Conservation (phyloP, 2,113 vertebrate species). For the Dipodomys ordii region DNA sequence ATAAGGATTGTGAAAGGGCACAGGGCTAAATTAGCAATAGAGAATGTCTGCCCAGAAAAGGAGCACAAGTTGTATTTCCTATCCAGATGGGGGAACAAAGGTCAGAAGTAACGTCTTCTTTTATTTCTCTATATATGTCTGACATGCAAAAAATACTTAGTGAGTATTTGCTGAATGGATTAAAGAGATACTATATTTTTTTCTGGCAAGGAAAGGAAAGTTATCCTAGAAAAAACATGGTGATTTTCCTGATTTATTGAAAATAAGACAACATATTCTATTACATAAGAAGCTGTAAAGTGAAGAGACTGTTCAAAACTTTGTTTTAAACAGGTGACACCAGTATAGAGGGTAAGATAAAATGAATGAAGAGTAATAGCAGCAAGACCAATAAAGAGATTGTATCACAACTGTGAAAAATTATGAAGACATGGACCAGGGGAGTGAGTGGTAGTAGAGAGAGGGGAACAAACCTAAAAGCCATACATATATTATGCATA, state of each 20-base stretch:
- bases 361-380: constrained; percentile 11
- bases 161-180: constrained; percentile 32
- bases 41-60: background rate
- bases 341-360: background rate
- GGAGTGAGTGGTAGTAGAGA: background rate
- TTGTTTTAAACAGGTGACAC: constrained; percentile 27
- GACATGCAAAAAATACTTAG: background rate
- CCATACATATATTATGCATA: no score
- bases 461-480: background rate
- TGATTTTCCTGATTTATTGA: background rate
- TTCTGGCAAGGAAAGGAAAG: background rate
- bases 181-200: background rate
- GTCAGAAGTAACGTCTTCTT: constrained; percentile 2
- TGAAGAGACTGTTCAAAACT: background rate
- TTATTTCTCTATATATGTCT: constrained; percentile 26
- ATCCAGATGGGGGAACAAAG: background rate
- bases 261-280: background rate
- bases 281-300: background rate
- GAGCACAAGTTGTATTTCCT: constrained; percentile 37
- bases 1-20: constrained; percentile 1
- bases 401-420: constrained; percentile 14
- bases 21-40: background rate
- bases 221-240: background rate
- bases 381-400: background rate
- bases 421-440: background rate